phyloP scores from a whole-genome alignment of 2,797 vertebrate species.

The Pangasius mekongensis region DNA sequence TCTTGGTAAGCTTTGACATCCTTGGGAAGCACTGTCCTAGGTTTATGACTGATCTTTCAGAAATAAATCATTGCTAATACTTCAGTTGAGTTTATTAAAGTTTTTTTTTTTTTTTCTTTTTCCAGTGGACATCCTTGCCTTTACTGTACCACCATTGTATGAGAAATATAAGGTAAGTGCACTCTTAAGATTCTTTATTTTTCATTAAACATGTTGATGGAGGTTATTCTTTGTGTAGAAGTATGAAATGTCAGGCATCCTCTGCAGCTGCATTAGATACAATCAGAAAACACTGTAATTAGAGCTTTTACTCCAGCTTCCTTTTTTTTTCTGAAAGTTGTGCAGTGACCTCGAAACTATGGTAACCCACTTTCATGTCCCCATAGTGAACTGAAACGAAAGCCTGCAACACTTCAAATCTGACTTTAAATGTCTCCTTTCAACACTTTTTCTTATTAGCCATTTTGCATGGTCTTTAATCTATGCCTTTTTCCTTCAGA shows the following conservation, averaged over 20 bases:
- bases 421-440: too few relatives aligned
- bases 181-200: background rate
- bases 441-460: background rate
- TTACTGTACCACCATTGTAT: slow-evolving; percentile 85
- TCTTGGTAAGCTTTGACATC: slow-evolving; percentile 78
- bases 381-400: slow-evolving; percentile 32
- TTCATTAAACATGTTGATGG: background rate
- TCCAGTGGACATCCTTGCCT: slow-evolving; percentile 85
- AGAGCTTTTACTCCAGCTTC: slow-evolving; percentile 17
- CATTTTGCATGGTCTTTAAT: background rate
- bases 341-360: slow-evolving; percentile 48
- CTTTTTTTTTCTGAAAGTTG: slow-evolving; percentile 31
- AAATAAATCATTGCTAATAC: background rate
- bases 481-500: slow-evolving; percentile 67
- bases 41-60: background rate
- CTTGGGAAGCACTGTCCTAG: too few relatives aligned
- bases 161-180: slow-evolving; percentile 91
- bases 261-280: background rate
- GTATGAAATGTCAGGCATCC: background rate
- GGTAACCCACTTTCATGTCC: slow-evolving; percentile 48
- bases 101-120: slow-evolving; percentile 32
- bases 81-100: background rate
- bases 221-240: background rate
- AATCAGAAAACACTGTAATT: background rate
- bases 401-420: slow-evolving; percentile 11